phyloP scores from a whole-genome alignment of 2,797 vertebrate species.

The Rhinichthys osculus region DNA sequence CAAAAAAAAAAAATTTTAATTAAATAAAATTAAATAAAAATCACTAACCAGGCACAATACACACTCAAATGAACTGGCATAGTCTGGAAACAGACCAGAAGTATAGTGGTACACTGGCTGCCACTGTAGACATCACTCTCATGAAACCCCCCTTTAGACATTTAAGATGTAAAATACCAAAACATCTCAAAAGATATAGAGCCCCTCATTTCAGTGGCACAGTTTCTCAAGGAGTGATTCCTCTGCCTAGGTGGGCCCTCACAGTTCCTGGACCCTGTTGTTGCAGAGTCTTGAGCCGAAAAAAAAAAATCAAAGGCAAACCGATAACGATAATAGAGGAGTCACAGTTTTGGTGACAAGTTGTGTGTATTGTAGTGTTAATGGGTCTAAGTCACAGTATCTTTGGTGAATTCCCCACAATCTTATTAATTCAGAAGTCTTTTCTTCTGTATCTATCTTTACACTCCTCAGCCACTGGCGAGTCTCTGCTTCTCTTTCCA shows the following conservation, averaged over 20 bases:
- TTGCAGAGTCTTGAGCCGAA: background rate
- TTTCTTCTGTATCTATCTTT: constrained; percentile 5
- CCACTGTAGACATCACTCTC: background rate
- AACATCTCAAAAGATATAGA: background rate
- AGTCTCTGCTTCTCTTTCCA: constrained; percentile 23
- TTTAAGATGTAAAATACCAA: background rate
- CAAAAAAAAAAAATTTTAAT: background rate
- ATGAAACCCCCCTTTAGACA: background rate
- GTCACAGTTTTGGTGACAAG: constrained; percentile 10
- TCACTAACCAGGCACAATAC: background rate
- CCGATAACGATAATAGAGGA: background rate
- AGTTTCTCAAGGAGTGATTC: background rate
- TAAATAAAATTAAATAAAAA: background rate
- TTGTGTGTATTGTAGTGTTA: background rate
- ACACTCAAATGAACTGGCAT: background rate
- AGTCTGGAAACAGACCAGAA: constrained; percentile 12
- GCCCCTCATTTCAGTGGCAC: background rate
- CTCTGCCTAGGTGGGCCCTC: background rate
- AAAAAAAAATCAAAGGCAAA: background rate
- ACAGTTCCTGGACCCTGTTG: background rate
- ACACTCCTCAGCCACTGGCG: background rate
- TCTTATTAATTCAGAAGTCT: background rate
- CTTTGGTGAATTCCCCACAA: constrained; percentile 22
- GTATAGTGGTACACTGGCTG: background rate
- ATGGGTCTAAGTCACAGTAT: constrained; percentile 23